Conservation (phyloP, 1,140 invertebrate species). For the Diachasma alloeum region DNA sequence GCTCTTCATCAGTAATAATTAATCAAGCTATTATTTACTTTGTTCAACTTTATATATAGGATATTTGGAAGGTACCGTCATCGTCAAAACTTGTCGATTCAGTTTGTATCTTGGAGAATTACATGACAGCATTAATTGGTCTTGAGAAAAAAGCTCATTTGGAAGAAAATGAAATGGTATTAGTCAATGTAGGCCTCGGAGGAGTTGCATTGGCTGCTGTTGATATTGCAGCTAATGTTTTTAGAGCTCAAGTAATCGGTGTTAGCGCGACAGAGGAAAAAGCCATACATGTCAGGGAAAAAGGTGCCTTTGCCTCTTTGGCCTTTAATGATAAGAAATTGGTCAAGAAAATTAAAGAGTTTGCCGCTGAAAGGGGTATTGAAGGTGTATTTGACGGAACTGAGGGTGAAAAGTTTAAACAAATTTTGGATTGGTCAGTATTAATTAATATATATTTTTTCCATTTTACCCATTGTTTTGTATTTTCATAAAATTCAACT, state of each 20-base stretch:
- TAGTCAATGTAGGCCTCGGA: constrained; percentile 70
- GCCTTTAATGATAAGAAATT: constrained; percentile 67
- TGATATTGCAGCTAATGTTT: constrained; percentile 71
- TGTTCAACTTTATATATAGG: constrained; percentile 54
- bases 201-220: constrained; percentile 70
- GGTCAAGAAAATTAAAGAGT: constrained; percentile 63
- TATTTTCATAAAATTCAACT: not conserved
- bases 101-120: constrained; percentile 67
- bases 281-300: constrained; percentile 64
- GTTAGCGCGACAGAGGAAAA: constrained; percentile 69
- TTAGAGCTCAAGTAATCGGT: constrained; percentile 71
- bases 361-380: constrained; percentile 67
- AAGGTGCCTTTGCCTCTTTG: constrained; percentile 70
- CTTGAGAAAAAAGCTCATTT: constrained; percentile 66
- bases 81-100: constrained; percentile 60
- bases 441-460: no score
- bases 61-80: constrained; percentile 68
- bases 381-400: constrained; percentile 69
- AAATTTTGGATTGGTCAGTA: constrained; percentile 65
- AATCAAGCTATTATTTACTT: constrained; percentile 7
- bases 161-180: constrained; percentile 65
- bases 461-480: no score
- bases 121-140: constrained; percentile 69
- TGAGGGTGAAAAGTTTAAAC: constrained; percentile 68
- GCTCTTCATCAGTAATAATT: no score